Evolutionary conservation across 2,888 invertebrate genomes (phyloP).

Genomic region (Achlya flavicornis): DNA sequence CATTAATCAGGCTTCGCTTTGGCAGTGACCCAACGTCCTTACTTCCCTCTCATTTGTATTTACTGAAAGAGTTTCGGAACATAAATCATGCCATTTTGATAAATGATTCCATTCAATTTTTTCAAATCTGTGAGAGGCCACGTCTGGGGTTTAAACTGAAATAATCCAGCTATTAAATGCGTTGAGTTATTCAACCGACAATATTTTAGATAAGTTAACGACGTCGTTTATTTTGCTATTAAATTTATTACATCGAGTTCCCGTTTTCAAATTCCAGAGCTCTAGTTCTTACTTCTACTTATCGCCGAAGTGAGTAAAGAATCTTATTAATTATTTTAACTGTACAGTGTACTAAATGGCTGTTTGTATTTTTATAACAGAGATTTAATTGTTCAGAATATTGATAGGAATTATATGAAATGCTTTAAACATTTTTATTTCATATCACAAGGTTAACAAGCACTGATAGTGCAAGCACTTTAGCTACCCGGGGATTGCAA

Average conservation of each 20-base stretch:
- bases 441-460: background rate
- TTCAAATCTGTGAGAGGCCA: slow-evolving; percentile 57
- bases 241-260: slow-evolving; percentile 51
- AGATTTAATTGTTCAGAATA: background rate
- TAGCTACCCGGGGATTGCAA: too few relatives aligned
- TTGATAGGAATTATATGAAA: background rate
- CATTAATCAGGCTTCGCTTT: slow-evolving; percentile 81
- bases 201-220: slow-evolving; percentile 59
- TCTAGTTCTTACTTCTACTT: slow-evolving; percentile 41
- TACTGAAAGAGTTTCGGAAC: slow-evolving; percentile 77
- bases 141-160: slow-evolving; percentile 48
- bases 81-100: slow-evolving; percentile 79
- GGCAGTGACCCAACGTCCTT: slow-evolving; percentile 80
- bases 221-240: slow-evolving; percentile 55
- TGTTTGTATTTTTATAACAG: background rate
- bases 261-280: slow-evolving; percentile 36
- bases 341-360: slow-evolving; percentile 17
- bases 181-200: slow-evolving; percentile 53
- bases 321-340: slow-evolving; percentile 34
- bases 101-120: slow-evolving; percentile 74
- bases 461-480: too few relatives aligned
- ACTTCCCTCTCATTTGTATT: slow-evolving; percentile 80
- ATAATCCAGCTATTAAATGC: slow-evolving; percentile 35
- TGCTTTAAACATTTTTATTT: too few relatives aligned
- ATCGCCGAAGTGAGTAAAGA: slow-evolving; percentile 44